These are phyloP conservation scores for human (Homo sapiens) DNA, from an alignment of 2,113 vertebrate species.

Conservation along the genomic window GRCh38 chr6:47999001-47999500, in stretches of 20 bases:
- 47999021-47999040: neutral
- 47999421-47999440: neutral
- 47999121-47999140: neutral
- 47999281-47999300: neutral
- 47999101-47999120: neutral
- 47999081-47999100: neutral
- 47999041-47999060: neutral
- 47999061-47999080: neutral
- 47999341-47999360: neutral
- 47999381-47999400: neutral
- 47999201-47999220: neutral
- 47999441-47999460: slow-evolving; percentile 1
- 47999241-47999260: neutral
- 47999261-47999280: neutral
- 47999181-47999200: neutral
- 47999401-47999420: neutral
- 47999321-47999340: neutral
- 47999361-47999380: neutral
- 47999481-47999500: neutral
- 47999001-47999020: neutral
- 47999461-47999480: neutral
- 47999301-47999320: neutral
- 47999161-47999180: neutral
- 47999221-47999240: neutral
- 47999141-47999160: neutral